Percentiles rank a stretch among this genome's conserved stretches.
Conservation (phyloP, 2,113 vertebrate species). For the Apus apus region DNA sequence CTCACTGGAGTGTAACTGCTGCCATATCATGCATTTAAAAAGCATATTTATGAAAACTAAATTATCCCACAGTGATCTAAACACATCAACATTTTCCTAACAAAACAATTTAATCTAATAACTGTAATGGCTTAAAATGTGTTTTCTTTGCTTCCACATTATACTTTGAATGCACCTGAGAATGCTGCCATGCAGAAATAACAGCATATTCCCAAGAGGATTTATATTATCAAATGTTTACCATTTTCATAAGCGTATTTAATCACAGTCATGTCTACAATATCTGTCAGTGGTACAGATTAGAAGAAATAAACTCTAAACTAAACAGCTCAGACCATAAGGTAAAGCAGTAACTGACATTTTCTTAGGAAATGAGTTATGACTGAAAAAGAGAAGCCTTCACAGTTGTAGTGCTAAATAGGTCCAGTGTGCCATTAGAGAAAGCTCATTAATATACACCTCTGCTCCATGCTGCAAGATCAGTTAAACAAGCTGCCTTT, state of each 20-base stretch:
- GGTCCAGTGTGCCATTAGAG: constrained; percentile 80
- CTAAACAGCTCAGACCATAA: constrained; percentile 48
- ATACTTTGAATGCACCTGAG: constrained; percentile 53
- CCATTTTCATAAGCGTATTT: constrained; percentile 53
- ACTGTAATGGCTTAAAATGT: constrained; percentile 46
- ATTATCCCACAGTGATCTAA: constrained; percentile 38
- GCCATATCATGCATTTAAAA: not conserved
- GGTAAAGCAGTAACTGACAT: constrained; percentile 73
- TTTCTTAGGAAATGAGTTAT: constrained; percentile 87
- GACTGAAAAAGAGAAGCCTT: constrained; percentile 82
- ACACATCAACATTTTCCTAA: constrained; percentile 33
- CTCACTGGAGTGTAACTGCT: not conserved
- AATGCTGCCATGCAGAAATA: constrained; percentile 13
- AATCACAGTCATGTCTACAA: constrained; percentile 67
- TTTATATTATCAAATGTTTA: constrained; percentile 59
- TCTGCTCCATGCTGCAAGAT: constrained; percentile 71
- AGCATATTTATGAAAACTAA: constrained; percentile 13
- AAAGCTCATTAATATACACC: constrained; percentile 76
- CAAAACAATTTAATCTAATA: constrained; percentile 54
- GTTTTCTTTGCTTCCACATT: constrained; percentile 40
- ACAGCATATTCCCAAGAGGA: constrained; percentile 11
- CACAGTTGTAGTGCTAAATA: constrained; percentile 77
- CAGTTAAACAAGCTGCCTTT: constrained; percentile 82
- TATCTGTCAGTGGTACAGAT: constrained; percentile 77
- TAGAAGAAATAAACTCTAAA: constrained; percentile 79